phyloP scores from a whole-genome alignment of 1,140 invertebrate genomes.

The Drosophila kurseongensis region DNA sequence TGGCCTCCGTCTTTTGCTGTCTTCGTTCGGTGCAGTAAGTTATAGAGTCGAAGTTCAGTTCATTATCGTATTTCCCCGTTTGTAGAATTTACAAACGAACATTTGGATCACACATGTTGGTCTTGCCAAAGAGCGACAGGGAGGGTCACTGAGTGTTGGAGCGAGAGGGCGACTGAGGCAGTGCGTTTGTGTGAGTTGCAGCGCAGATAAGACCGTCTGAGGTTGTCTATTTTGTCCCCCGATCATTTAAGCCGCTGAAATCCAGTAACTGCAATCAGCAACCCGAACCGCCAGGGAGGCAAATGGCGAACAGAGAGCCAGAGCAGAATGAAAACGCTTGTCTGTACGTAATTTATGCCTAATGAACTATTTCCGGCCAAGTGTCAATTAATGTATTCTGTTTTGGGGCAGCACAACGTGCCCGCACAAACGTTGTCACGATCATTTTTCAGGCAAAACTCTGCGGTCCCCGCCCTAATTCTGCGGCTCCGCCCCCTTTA shows the following conservation, averaged over 20 bases:
- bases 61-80: conserved; percentile 60
- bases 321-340: conserved; percentile 49
- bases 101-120: conserved; percentile 81
- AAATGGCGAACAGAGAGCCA: conserved; percentile 40
- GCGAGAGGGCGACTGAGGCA: neutral
- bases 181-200: conserved; percentile 16
- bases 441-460: conserved; percentile 68
- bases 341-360: conserved; percentile 81
- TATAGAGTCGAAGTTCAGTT: conserved; percentile 39
- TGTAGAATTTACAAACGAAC: conserved; percentile 59
- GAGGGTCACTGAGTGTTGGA: conserved; percentile 6
- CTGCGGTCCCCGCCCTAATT: conserved; percentile 1
- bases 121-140: conserved; percentile 32
- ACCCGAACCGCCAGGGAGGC: conserved; percentile 33
- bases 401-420: conserved; percentile 68
- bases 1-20: conserved; percentile 32
- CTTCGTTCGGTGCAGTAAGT: conserved; percentile 30
- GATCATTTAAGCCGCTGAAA: conserved; percentile 74
- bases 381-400: conserved; percentile 82
- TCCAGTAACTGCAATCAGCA: conserved; percentile 60
- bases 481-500: neutral
- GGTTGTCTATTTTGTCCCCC: conserved; percentile 33
- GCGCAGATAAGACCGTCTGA: conserved; percentile 57
- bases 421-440: conserved; percentile 76
- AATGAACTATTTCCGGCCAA: conserved; percentile 83